Evolutionary conservation across 1,140 invertebrate genomes (phyloP).

Genomic region (Delia radicum): DNA sequence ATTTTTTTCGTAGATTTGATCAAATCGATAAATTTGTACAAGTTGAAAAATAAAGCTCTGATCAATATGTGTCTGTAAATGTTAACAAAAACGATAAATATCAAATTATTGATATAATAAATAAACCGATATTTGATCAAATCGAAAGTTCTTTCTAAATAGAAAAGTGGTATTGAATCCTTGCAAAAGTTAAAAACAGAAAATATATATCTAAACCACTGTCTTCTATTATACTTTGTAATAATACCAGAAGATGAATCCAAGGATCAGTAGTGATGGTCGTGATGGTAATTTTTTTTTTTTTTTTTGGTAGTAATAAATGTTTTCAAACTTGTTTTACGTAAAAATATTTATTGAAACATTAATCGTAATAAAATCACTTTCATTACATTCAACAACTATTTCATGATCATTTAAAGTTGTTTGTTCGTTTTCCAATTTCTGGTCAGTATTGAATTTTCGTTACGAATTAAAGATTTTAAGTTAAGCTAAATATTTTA

Average conservation of each 20-base stretch:
- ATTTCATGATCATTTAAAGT: slow-evolving; percentile 17
- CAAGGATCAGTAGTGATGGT: neutral
- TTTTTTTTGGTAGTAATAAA: slow-evolving; percentile 7
- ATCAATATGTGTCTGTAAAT: too few relatives aligned
- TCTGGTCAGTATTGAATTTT: neutral
- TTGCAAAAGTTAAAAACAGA: too few relatives aligned
- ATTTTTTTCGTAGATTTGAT: too few relatives aligned
- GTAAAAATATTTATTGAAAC: slow-evolving; percentile 25
- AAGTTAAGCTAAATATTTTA: neutral
- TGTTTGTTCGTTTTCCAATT: neutral
- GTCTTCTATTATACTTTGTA: neutral
- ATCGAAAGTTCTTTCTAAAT: too few relatives aligned
- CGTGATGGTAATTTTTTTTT: neutral
- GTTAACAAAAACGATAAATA: too few relatives aligned
- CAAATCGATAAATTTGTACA: too few relatives aligned
- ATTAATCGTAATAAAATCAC: slow-evolving; percentile 28
- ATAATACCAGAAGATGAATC: too few relatives aligned
- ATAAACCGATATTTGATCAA: too few relatives aligned
- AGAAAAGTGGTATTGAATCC: too few relatives aligned
- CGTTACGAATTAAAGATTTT: neutral
- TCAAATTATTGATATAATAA: too few relatives aligned
- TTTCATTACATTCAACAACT: slow-evolving; percentile 26
- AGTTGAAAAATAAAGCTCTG: too few relatives aligned
- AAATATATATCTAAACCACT: neutral
- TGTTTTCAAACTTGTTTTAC: slow-evolving; percentile 13